Percentiles rank a stretch among this genome's conserved stretches.
These are phyloP conservation scores for Thera britannica DNA, from an alignment of 2,888 invertebrate genomes.

Conservation along the genomic window DNA sequence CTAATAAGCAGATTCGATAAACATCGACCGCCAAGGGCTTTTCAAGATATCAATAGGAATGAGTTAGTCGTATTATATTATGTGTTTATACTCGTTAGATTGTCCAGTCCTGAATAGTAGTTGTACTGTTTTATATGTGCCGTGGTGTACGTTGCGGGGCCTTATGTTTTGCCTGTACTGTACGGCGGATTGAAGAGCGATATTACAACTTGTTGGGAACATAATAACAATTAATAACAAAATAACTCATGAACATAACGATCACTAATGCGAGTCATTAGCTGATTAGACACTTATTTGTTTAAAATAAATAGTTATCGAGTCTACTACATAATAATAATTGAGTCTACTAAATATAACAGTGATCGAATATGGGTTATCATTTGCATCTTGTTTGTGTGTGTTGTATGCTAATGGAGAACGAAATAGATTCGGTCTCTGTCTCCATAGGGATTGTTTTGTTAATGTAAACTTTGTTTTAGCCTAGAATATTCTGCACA, in stretches of 20 bases:
- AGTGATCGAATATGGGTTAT: not conserved
- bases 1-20: constrained; percentile 53
- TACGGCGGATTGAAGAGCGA: constrained; percentile 26
- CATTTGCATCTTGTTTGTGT: not conserved
- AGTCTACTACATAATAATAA: too few species aligned
- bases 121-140: constrained; percentile 40
- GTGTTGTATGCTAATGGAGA: not conserved
- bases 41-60: constrained; percentile 42
- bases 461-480: not conserved
- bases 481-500: not conserved
- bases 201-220: constrained; percentile 3
- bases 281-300: too few species aligned
- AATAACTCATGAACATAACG: constrained; percentile 3
- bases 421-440: not conserved
- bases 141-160: constrained; percentile 30
- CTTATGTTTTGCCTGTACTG: constrained; percentile 23
- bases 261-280: not conserved
- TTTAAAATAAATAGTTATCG: too few species aligned
- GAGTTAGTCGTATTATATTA: constrained; percentile 47
- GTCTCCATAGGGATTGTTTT: not conserved
- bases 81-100: constrained; percentile 43
- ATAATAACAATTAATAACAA: constrained; percentile 7
- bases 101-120: constrained; percentile 31
- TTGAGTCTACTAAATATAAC: too few species aligned
- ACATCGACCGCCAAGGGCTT: constrained; percentile 38